Conservation (phyloP, 2,797 vertebrate genomes). For the Emys orbicularis region DNA sequence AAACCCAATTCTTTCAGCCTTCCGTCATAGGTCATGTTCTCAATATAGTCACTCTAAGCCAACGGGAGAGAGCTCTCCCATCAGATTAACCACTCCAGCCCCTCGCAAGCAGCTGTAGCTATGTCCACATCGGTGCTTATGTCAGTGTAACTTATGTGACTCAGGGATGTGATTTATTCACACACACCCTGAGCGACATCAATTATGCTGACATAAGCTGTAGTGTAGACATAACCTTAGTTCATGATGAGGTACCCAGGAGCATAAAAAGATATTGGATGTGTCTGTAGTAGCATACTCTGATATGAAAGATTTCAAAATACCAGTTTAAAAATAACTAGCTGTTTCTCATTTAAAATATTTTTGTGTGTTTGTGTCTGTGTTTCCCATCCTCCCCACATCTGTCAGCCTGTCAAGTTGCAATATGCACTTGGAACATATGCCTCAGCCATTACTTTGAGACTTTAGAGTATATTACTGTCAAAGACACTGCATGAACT, state of each 20-base stretch:
- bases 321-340: neutral
- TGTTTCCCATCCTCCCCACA: neutral
- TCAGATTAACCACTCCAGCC: too few species aligned
- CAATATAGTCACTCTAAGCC: neutral
- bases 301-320: neutral
- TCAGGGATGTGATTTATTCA: neutral
- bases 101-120: too few species aligned
- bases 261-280: neutral
- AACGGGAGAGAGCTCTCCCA: too few species aligned
- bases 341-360: neutral
- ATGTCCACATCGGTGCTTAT: neutral
- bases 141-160: neutral
- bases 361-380: neutral
- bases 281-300: neutral
- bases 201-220: neutral
- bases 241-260: neutral
- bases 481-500: neutral
- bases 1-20: too few species aligned
- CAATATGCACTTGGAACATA: neutral
- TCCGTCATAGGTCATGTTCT: too few species aligned
- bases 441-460: neutral
- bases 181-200: too few species aligned
- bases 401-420: neutral
- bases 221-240: neutral
- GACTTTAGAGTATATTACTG: neutral